These are phyloP conservation scores for Sebastes reedi DNA, from an alignment of 2,797 vertebrate species.

Conservation along the genomic window DNA sequence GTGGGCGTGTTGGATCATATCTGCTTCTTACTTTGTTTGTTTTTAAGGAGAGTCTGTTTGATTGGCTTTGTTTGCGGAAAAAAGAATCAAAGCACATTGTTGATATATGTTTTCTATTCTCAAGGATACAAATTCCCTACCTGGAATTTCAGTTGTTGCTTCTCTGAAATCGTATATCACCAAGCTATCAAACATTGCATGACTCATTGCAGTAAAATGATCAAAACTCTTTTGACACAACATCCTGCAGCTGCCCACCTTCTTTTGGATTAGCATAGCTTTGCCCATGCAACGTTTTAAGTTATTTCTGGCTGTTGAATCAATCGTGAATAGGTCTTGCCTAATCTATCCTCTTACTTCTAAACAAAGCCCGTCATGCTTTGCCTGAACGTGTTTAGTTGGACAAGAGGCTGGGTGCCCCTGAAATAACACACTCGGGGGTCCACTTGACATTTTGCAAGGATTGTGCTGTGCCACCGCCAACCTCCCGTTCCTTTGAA, in stretches of 20 bases:
- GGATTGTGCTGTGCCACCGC: neutral
- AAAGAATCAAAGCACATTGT: neutral
- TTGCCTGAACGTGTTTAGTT: slow-evolving; percentile 17
- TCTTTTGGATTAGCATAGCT: slow-evolving; percentile 2
- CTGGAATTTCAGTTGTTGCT: neutral
- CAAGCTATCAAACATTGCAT: neutral
- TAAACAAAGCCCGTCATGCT: slow-evolving; percentile 22
- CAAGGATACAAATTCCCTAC: neutral
- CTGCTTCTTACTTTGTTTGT: neutral
- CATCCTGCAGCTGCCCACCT: neutral
- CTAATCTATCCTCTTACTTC: slow-evolving; percentile 27
- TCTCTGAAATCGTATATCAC: neutral
- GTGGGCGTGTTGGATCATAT: neutral
- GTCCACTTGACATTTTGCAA: slow-evolving; percentile 16
- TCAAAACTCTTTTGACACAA: neutral
- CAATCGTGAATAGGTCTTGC: slow-evolving; percentile 9
- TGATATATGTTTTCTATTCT: neutral
- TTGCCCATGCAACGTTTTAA: neutral
- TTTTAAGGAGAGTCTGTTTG: neutral
- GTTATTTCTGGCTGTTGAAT: slow-evolving; percentile 24
- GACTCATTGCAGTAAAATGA: neutral
- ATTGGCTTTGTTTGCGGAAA: neutral
- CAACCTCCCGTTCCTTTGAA: neutral
- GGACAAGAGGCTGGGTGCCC: slow-evolving; percentile 4
- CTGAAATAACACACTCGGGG: slow-evolving; percentile 6